Conservation (phyloP, 2,797 vertebrate genomes). For the Morelia viridis region DNA sequence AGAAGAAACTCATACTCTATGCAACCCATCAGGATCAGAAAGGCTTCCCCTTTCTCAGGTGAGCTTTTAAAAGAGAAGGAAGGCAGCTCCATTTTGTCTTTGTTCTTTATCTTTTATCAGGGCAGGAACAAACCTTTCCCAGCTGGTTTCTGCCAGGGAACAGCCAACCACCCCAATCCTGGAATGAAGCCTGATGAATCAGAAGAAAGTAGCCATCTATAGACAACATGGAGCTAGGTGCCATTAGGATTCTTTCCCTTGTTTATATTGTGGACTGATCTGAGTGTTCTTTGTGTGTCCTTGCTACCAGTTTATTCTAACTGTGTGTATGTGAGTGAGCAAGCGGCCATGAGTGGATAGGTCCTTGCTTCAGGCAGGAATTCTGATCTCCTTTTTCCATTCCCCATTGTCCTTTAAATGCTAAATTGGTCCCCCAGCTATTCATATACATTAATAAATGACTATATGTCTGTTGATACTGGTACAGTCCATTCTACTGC, state of each 20-base stretch:
- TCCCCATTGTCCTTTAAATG: not conserved
- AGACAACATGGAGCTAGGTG: not conserved
- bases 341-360: not conserved
- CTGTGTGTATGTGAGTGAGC: not conserved
- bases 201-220: not conserved
- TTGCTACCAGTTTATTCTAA: not conserved
- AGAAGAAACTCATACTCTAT: not conserved
- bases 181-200: not conserved
- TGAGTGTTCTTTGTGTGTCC: not conserved
- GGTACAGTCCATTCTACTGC: not conserved
- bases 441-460: not conserved
- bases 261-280: not conserved
- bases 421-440: not conserved
- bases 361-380: not conserved
- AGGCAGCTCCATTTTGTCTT: not conserved
- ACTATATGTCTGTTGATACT: not conserved
- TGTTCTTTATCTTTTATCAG: not conserved
- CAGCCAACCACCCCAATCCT: not conserved
- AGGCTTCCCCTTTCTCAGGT: not conserved
- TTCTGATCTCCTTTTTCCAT: not conserved
- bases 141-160: not conserved
- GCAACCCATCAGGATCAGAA: not conserved
- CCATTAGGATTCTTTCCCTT: not conserved
- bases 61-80: not conserved
- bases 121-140: not conserved